Conservation (phyloP, 2,797 vertebrate genomes). For the Champsocephalus gunnari region DNA sequence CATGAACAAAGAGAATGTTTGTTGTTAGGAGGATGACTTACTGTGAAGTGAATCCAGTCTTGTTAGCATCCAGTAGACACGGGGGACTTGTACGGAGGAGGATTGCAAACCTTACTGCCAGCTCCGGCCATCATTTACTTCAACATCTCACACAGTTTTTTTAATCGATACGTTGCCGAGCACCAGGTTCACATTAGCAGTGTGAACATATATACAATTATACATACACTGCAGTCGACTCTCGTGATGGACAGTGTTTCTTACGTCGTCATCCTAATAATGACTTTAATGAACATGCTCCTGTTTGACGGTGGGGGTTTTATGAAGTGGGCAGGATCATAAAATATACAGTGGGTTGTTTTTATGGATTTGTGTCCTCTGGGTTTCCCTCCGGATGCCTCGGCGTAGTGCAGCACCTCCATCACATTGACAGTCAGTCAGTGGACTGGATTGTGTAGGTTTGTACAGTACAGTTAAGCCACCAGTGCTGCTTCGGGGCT, state of each 20-base stretch:
- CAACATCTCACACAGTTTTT: constrained; percentile 42
- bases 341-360: constrained; percentile 60
- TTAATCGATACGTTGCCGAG: constrained; percentile 54
- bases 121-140: constrained; percentile 52
- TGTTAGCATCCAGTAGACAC: constrained; percentile 52
- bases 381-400: constrained; percentile 49
- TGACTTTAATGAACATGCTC: constrained; percentile 64
- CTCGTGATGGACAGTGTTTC: not conserved
- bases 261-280: constrained; percentile 23
- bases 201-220: constrained; percentile 37
- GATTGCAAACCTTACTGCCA: constrained; percentile 53
- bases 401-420: constrained; percentile 48
- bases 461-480: constrained; percentile 63
- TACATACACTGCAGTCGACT: constrained; percentile 38
- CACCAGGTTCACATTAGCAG: constrained; percentile 49
- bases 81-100: constrained; percentile 53
- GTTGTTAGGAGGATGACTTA: constrained; percentile 39
- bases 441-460: constrained; percentile 52
- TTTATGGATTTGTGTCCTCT: constrained; percentile 65
- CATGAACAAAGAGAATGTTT: not conserved
- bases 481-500: constrained; percentile 50
- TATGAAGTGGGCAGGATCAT: constrained; percentile 66
- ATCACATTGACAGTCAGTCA: constrained; percentile 58
- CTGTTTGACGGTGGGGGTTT: constrained; percentile 48
- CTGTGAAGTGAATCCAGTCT: constrained; percentile 60